Conservation (phyloP, 2,888 invertebrate species). For the Habrosyne pyritoides region DNA sequence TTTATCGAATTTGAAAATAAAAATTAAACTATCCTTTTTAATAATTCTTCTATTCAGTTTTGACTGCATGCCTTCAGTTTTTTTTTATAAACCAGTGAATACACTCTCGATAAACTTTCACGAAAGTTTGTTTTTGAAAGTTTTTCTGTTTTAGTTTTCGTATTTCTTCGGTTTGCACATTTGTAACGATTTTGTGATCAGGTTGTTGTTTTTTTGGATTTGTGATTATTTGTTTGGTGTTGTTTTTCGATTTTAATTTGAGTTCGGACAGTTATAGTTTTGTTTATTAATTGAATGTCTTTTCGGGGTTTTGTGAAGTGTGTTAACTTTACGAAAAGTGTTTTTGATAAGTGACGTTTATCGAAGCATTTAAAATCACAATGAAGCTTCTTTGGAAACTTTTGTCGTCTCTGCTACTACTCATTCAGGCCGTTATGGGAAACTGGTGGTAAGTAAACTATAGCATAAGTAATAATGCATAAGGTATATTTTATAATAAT, state of each 20-base stretch:
- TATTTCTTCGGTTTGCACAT: conserved; percentile 62
- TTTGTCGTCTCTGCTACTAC: conserved; percentile 60
- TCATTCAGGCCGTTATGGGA: conserved; percentile 66
- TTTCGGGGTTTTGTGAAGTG: conserved; percentile 26
- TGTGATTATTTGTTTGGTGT: conserved; percentile 45
- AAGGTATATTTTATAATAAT: too few species aligned
- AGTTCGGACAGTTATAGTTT: conserved; percentile 25
- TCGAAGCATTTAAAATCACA: conserved; percentile 47
- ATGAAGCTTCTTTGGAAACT: conserved; percentile 77
- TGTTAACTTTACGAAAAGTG: conserved; percentile 16
- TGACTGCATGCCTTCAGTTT: conserved; percentile 43
- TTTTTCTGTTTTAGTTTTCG: conserved; percentile 49
- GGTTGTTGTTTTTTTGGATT: conserved; percentile 4
- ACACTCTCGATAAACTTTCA: conserved; percentile 48
- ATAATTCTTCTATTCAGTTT: conserved; percentile 30
- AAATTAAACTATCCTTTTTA: conserved; percentile 47
- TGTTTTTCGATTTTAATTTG: conserved; percentile 53
- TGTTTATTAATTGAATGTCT: conserved; percentile 36
- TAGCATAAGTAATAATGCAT: too few species aligned
- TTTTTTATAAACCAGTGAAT: conserved; percentile 45
- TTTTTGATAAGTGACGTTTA: conserved; percentile 18
- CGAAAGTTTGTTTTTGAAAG: conserved; percentile 62
- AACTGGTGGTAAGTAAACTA: conserved; percentile 75
- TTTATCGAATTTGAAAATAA: conserved; percentile 65
- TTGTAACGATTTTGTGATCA: conserved; percentile 63